Conservation (phyloP, 2,797 vertebrate genomes). For the Acanthopagrus latus region DNA sequence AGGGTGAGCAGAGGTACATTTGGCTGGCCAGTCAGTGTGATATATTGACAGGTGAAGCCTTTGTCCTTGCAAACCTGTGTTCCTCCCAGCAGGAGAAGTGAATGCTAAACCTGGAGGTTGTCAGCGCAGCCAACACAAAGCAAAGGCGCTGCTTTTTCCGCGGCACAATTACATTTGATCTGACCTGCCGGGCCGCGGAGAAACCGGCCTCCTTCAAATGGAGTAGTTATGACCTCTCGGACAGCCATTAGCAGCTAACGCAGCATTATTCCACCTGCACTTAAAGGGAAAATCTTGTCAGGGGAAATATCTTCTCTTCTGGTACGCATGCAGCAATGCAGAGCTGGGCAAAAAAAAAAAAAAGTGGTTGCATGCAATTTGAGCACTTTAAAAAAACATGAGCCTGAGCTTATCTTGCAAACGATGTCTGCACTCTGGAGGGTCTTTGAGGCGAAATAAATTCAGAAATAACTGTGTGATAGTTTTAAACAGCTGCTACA, state of each 20-base stretch:
- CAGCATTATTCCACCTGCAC: constrained; percentile 81
- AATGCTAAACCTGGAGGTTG: constrained; percentile 87
- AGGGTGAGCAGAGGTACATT: constrained; percentile 75
- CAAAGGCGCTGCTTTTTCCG: constrained; percentile 75
- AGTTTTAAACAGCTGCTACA: constrained; percentile 11
- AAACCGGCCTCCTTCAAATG: constrained; percentile 83
- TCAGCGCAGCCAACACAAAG: constrained; percentile 83
- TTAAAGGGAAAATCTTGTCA: constrained; percentile 82
- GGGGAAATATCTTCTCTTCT: constrained; percentile 77
- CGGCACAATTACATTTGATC: constrained; percentile 88
- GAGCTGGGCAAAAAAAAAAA: constrained; percentile 51
- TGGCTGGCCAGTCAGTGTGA: constrained; percentile 86
- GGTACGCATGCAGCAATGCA: constrained; percentile 64
- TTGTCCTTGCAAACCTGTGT: constrained; percentile 89
- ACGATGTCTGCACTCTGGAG: constrained; percentile 72
- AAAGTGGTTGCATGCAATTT: constrained; percentile 72
- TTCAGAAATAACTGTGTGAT: constrained; percentile 25
- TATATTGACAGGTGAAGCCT: constrained; percentile 91
- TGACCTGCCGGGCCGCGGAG: constrained; percentile 82
- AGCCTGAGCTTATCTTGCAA: constrained; percentile 74
- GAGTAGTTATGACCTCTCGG: constrained; percentile 88
- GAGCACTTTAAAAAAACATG: constrained; percentile 79
- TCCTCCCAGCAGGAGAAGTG: constrained; percentile 88
- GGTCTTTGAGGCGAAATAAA: constrained; percentile 48
- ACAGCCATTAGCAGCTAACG: constrained; percentile 84